These are phyloP conservation scores for Phalacrocorax pelagicus DNA, from an alignment of 2,113 vertebrate species.

Conservation along the genomic window DNA sequence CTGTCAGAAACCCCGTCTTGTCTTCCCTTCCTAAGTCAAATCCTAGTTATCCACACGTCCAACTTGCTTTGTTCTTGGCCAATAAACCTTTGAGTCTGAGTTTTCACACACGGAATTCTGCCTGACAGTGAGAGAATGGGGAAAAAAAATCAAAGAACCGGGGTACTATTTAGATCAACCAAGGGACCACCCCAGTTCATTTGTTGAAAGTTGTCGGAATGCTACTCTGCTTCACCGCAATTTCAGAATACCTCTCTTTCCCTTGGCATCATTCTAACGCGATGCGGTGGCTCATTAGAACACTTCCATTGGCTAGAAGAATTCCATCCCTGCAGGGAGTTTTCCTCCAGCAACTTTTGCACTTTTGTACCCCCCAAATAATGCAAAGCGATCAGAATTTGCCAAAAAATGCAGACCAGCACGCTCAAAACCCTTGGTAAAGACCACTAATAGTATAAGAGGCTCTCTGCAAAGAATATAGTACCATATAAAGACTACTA, in stretches of 20 bases:
- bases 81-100: neutral
- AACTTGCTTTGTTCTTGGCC: neutral
- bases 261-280: accelerated
- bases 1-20: neutral
- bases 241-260: neutral
- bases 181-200: neutral
- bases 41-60: neutral
- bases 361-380: neutral
- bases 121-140: neutral
- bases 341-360: neutral
- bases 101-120: neutral
- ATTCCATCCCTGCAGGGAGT: neutral
- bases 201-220: neutral
- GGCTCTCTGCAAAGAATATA: neutral
- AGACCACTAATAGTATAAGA: neutral
- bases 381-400: neutral
- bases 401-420: neutral
- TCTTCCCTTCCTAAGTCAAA: neutral
- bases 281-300: neutral
- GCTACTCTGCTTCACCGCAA: neutral
- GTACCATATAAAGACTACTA: neutral
- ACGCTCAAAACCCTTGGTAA: neutral
- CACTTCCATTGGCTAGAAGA: neutral
- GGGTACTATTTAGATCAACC: neutral
- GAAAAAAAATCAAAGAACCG: neutral